Evolutionary conservation across 2,113 vertebrate genomes (phyloP), one percentile per base, ranked within the genome.

Genomic region (Pedionomus torquatus): DNA sequence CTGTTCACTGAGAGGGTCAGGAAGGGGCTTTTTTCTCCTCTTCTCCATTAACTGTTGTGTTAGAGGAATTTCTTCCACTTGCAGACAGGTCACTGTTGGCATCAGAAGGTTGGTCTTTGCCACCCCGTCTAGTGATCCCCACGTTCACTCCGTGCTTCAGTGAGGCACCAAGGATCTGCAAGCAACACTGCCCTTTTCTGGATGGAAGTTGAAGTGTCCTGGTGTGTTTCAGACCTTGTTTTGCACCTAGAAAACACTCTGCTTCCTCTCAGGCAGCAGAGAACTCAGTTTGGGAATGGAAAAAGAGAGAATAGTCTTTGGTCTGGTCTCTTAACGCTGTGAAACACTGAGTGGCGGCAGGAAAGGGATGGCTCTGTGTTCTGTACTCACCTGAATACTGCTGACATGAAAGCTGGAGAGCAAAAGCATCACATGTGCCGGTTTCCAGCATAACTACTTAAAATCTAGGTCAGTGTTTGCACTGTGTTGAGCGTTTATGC

Each of bases 401-500:
- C 82, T 48, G 81, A 35, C 43, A 76, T 35, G 44, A 33, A 68
- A 88, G 28, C 19, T 70, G 60, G 90, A 3, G 81, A 83, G 93
- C 33, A 49, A 23, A 70, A 83, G 68, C 82, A 77, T 84, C 78
- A 9, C 86, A 44, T 21, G 89, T 30, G 82, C 78, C 89, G 18
- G 28, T 33, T 90, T 41, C 69, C 65, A 65, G 79, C 44, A 10
- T 44, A 55, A 69, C 21, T 72, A 12, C 86, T 87, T 24, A 13
- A 68, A 94, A 96, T 87, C 39, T 93, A 90, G 82, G 89, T 94
- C 89, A 87, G 78, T 13, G 33, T 92, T 92, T 84, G 87, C 79
- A 82, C 43, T 15, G 78, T 33, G 52, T 23, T 2, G 23, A 63
- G 89, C 76, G 0, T 83, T 83, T 41, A 6, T 66, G 63, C 82